phyloP scores from a whole-genome alignment of 1,140 invertebrate species.

The Caenorhabditis remanei region DNA sequence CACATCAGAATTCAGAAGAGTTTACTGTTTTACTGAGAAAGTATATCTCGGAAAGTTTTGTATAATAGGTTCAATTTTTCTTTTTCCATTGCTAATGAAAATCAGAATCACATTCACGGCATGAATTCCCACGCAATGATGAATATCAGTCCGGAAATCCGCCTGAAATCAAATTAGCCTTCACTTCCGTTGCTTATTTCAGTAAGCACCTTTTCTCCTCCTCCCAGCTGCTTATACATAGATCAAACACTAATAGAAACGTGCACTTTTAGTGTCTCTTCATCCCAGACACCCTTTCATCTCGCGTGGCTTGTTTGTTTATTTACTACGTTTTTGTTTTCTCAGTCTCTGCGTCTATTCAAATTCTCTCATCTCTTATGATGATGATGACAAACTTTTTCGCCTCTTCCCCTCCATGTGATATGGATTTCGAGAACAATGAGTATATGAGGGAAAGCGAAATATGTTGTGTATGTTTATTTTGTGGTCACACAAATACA shows the following conservation, averaged over 20 bases:
- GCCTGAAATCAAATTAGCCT: too few relatives aligned
- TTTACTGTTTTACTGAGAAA: too few relatives aligned
- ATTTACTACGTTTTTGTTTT: conserved; percentile 14
- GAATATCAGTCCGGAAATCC: too few relatives aligned
- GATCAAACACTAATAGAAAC: conserved; percentile 46
- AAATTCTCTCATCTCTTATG: not conserved
- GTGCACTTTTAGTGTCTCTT: conserved; percentile 17
- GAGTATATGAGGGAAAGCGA: not conserved
- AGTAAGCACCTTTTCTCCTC: not conserved
- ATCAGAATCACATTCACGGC: too few relatives aligned
- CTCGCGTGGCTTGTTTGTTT: conserved; percentile 50
- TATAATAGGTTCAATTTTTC: too few relatives aligned
- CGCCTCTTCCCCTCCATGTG: conserved; percentile 3
- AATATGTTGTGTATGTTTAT: conserved; percentile 4
- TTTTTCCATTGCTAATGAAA: too few relatives aligned
- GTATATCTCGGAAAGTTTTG: too few relatives aligned
- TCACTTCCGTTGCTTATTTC: too few relatives aligned
- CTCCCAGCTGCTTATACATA: conserved; percentile 34
- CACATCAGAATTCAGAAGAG: too few relatives aligned
- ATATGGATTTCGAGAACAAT: conserved; percentile 54
- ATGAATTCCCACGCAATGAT: too few relatives aligned
- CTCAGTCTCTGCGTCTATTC: not conserved
- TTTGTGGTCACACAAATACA: conserved; percentile 53
- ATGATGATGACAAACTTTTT: conserved; percentile 7
- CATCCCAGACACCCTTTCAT: not conserved